Conservation (phyloP, 2,888 invertebrate species). For the Rhimphoctona megacephalus region DNA sequence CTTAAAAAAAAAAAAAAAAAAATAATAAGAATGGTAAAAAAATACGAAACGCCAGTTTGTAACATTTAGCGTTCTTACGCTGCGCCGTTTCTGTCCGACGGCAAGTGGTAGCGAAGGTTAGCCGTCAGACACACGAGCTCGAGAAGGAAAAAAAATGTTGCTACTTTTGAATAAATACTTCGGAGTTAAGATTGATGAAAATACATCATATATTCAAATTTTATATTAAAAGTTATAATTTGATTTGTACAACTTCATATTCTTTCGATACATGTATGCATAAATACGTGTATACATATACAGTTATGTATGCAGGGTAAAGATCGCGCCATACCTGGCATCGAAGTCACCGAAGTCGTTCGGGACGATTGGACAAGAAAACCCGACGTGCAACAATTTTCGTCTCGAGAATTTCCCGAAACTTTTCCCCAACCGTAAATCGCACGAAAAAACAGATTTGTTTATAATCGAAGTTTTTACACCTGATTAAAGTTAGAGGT, state of each 20-base stretch:
- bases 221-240: not conserved
- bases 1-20: not conserved
- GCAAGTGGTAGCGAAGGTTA: slow-evolving; percentile 26
- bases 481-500: not conserved
- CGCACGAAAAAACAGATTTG: not conserved
- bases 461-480: no score
- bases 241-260: not conserved
- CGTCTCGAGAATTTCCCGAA: not conserved
- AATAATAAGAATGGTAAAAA: not conserved
- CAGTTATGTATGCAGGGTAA: slow-evolving; percentile 26
- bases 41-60: not conserved
- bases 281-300: not conserved
- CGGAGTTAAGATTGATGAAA: not conserved
- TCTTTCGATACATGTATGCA: not conserved
- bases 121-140: slow-evolving; percentile 31
- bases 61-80: slow-evolving; percentile 4
- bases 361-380: slow-evolving; percentile 5
- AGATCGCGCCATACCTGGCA: slow-evolving; percentile 76
- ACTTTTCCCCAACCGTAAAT: not conserved
- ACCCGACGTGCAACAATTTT: not conserved
- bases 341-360: slow-evolving; percentile 79
- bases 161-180: not conserved
- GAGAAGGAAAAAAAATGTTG: not conserved
- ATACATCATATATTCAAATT: not conserved
- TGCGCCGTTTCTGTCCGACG: slow-evolving; percentile 36